Percentiles rank a stretch among this genome's conserved stretches.
These are phyloP conservation scores for Spheniscus mendiculus DNA, from an alignment of 2,113 vertebrate genomes.

Conservation along the genomic window DNA sequence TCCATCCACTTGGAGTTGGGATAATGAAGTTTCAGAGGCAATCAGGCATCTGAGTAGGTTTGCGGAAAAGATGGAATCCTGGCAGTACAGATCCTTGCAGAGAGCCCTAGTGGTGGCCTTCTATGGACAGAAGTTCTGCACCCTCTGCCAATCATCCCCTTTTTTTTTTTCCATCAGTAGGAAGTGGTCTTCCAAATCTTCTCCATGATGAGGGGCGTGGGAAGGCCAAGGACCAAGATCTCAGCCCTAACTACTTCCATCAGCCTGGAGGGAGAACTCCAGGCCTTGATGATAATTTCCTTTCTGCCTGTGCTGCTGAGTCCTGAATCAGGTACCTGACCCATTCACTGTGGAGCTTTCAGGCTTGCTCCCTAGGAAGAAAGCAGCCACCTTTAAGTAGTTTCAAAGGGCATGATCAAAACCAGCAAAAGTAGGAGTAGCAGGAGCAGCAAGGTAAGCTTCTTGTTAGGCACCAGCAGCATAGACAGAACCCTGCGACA, in stretches of 20 bases:
- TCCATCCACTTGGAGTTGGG: neutral
- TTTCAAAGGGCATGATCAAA: neutral
- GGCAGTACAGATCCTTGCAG: neutral
- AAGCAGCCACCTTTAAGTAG: neutral
- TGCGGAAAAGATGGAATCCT: neutral
- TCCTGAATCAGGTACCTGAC: neutral
- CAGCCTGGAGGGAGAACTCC: neutral
- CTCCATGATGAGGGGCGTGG: neutral
- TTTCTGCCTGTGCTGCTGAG: neutral
- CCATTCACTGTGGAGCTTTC: neutral
- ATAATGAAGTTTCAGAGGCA: neutral
- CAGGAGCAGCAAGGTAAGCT: neutral
- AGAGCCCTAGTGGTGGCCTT: neutral
- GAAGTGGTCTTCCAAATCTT: neutral
- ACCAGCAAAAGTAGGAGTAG: neutral
- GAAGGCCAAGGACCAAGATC: neutral
- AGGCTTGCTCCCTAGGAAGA: neutral
- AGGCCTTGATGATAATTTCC: neutral
- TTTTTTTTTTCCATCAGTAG: neutral
- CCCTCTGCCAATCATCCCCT: neutral
- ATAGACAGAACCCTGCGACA: neutral
- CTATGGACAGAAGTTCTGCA: neutral
- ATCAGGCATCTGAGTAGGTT: neutral
- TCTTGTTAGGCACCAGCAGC: neutral
- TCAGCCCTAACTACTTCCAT: neutral